A percentile compares a stretch with the other conserved stretches of the same genome.
Evolutionary conservation across 2,888 invertebrate genomes (phyloP).

Genomic region (Cryptocephalus moraei): DNA sequence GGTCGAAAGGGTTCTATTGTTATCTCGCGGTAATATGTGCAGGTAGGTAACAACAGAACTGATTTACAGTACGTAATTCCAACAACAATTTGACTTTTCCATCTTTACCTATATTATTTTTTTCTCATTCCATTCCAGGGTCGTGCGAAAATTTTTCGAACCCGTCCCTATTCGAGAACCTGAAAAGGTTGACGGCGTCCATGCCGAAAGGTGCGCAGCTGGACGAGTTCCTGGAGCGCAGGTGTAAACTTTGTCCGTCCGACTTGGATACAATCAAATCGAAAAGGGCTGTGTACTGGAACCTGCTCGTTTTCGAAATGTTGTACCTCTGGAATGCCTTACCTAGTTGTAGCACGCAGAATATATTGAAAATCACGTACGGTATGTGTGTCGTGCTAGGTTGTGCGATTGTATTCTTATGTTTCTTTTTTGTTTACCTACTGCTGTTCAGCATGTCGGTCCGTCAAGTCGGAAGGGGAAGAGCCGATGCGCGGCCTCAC

Average conservation of each 20-base stretch:
- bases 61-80: too few relatives aligned
- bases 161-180: slow-evolving; percentile 24
- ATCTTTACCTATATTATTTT: too few relatives aligned
- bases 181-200: slow-evolving; percentile 8
- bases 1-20: slow-evolving; percentile 56
- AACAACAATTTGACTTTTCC: too few relatives aligned
- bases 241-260: slow-evolving; percentile 25
- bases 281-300: slow-evolving; percentile 39
- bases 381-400: too few relatives aligned
- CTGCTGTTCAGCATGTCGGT: background rate
- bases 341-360: slow-evolving; percentile 42
- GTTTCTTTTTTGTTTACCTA: too few relatives aligned
- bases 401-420: too few relatives aligned
- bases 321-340: slow-evolving; percentile 60
- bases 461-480: background rate
- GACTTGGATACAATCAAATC: slow-evolving; percentile 21
- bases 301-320: slow-evolving; percentile 51
- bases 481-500: slow-evolving; percentile 49
- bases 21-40: slow-evolving; percentile 46
- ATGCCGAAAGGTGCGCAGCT: slow-evolving; percentile 29
- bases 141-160: slow-evolving; percentile 12
- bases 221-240: slow-evolving; percentile 30
- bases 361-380: slow-evolving; percentile 34
- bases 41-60: slow-evolving; percentile 27
- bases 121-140: slow-evolving; percentile 10